Evolutionary conservation across 64 coral and sea anemone genomes (phyloP), one percentile per base, ranked within the genome.

Genomic region (Pocillopora verrucosa): DNA sequence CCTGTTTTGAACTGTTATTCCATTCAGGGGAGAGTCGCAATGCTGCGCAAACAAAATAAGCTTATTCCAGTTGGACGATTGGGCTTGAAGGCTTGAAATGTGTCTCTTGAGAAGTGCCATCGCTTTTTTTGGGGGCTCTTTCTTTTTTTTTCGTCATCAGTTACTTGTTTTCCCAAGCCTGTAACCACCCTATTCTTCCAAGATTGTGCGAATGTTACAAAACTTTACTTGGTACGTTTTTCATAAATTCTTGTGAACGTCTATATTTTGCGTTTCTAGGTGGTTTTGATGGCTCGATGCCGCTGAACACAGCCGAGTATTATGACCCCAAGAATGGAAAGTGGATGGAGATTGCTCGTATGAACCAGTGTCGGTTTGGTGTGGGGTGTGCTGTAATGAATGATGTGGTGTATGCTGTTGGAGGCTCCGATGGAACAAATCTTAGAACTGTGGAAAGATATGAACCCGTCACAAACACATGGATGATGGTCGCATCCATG

Each of bases 211-310:
- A 4, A 51, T 51, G 3, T 51, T 51, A 51, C 7, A 19, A 72
- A 26, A 72, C 30, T 72, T 24, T 72, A 30, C 10, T 68, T 6
- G 16, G 20, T 9, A 22, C 14, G 14, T 15, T 60, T 60, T 60
- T 60, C 59, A 60, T 30, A 60, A 15, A 11, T 60, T 60, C 59
- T 60, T 60, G 14, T 15, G 24, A 22, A n/a, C 3, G 19, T 24
- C 22, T 7, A 9, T 70, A n/a, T 10, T 24, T 24, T 7, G n/a
- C 36, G 16, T 56, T 80, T 26, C 0, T 62, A 98, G 96, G 96
- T 90, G 96, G 96, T 60, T 98, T 98, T 68, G 96, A 98, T 74
- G 96, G 96, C 35, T 98, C 96, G 22, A 98, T 98, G 96, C 96
- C 96, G 5, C 90, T 98, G 11, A 98, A 98, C 56, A 98, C 96